These are phyloP conservation scores for Lordiphosa stackelbergi DNA, from an alignment of 1,140 invertebrate species.

Conservation along the genomic window DNA sequence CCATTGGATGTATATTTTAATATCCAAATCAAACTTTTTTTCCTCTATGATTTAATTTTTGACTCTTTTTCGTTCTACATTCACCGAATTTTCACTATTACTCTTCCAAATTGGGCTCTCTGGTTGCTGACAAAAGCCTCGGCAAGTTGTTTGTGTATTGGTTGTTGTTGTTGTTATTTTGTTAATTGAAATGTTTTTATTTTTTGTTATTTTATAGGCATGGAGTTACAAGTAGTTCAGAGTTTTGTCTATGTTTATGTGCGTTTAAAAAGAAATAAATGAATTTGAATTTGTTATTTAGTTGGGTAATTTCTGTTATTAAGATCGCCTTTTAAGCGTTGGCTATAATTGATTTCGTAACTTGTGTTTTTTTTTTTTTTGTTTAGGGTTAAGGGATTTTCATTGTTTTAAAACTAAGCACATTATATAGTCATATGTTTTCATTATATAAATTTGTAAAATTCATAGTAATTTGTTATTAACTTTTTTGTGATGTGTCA, in stretches of 20 bases:
- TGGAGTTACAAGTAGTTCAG: constrained; percentile 60
- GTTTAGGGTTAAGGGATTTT: constrained; percentile 11
- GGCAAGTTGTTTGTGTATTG: constrained; percentile 7
- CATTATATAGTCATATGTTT: constrained; percentile 30
- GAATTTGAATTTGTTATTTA: too few relatives aligned
- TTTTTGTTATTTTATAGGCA: constrained; percentile 40
- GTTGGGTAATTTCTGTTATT: constrained; percentile 4
- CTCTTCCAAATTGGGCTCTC: too few relatives aligned
- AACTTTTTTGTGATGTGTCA: constrained; percentile 38
- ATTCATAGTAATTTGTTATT: constrained; percentile 33
- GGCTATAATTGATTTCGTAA: constrained; percentile 1
- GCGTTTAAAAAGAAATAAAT: too few relatives aligned
- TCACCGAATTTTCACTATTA: too few relatives aligned
- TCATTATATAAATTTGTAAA: constrained; percentile 47
- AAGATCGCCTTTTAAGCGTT: too few relatives aligned
- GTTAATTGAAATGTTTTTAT: neutral
- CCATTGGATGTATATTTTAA: too few relatives aligned
- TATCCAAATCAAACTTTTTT: too few relatives aligned
- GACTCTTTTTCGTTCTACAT: too few relatives aligned
- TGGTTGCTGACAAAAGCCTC: too few relatives aligned
- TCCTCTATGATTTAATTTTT: too few relatives aligned
- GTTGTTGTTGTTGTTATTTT: constrained; percentile 32
- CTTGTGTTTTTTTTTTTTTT: neutral
- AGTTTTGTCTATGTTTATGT: constrained; percentile 36
- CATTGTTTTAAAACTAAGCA: constrained; percentile 13